Evolutionary conservation across 2,888 invertebrate species (phyloP).

Genomic region (Luperina testacea): DNA sequence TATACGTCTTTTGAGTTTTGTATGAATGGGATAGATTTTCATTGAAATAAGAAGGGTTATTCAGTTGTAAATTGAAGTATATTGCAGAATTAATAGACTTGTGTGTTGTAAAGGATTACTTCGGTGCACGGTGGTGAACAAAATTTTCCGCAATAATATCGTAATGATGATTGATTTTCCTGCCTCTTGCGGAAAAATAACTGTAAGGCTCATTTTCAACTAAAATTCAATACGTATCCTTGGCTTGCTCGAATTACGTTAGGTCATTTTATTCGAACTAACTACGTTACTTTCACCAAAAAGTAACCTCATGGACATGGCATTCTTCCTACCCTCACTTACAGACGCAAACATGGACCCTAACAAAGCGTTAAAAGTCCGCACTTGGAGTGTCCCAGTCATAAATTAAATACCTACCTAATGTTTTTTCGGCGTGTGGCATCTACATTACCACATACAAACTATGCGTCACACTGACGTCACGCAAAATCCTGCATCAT

Average conservation of each 20-base stretch:
- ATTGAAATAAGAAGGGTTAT: neutral
- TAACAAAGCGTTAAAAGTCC: no score
- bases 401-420: neutral
- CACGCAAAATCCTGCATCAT: no score
- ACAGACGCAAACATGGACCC: no score
- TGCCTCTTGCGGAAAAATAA: neutral
- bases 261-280: neutral
- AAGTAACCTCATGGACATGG: no score
- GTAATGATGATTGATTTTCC: neutral
- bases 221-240: neutral
- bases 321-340: no score
- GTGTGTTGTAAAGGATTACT: neutral
- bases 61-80: neutral
- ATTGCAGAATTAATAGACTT: neutral
- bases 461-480: no score
- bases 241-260: neutral
- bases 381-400: no score
- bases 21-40: neutral
- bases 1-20: constrained; percentile 6
- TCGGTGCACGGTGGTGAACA: neutral
- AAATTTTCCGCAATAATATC: neutral
- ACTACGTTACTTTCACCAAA: no score
- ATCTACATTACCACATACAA: no score
- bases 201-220: neutral
- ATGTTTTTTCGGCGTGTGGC: neutral